These are phyloP conservation scores for Diaperis boleti DNA, from an alignment of 2,888 invertebrate genomes.

Conservation along the genomic window DNA sequence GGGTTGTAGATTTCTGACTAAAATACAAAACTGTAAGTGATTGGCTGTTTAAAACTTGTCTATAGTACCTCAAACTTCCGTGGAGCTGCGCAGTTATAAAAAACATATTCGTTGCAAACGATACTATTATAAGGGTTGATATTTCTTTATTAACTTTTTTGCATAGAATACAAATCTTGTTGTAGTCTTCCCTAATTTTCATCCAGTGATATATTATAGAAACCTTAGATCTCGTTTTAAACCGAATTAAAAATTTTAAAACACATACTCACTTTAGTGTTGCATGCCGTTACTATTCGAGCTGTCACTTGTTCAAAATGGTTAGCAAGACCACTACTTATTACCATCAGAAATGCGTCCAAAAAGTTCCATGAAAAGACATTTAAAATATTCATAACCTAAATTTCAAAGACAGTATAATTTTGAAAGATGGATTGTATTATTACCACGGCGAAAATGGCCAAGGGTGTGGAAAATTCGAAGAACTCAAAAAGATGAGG, in stretches of 20 bases:
- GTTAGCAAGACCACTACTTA: slow-evolving; percentile 28
- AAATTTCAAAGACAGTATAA: background rate
- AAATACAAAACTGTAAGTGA: no score
- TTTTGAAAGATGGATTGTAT: background rate
- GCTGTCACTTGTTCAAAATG: slow-evolving; percentile 21
- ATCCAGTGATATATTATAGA: slow-evolving; percentile 75
- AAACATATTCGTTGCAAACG: slow-evolving; percentile 77
- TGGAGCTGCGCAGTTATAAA: slow-evolving; percentile 79
- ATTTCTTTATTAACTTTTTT: slow-evolving; percentile 72
- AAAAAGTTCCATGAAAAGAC: slow-evolving; percentile 39
- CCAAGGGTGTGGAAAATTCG: slow-evolving; percentile 67
- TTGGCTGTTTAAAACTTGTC: slow-evolving; percentile 58
- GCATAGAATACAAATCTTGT: slow-evolving; percentile 73
- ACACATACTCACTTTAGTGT: slow-evolving; percentile 18
- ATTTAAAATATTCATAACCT: slow-evolving; percentile 36
- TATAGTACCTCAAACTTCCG: slow-evolving; percentile 75
- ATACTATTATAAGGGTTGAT: slow-evolving; percentile 73
- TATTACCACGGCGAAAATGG: slow-evolving; percentile 57
- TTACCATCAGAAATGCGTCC: slow-evolving; percentile 37
- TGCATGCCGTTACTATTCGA: slow-evolving; percentile 6
- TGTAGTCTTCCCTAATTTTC: slow-evolving; percentile 74
- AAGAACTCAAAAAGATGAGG: slow-evolving; percentile 68
- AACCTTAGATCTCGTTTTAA: slow-evolving; percentile 69
- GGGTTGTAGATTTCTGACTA: slow-evolving; percentile 66
- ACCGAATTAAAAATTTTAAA: no score